Percentiles rank a stretch among this genome's conserved stretches.
Evolutionary conservation across 1,140 invertebrate species (phyloP).

Genomic region (Trinorchestia longiramus): DNA sequence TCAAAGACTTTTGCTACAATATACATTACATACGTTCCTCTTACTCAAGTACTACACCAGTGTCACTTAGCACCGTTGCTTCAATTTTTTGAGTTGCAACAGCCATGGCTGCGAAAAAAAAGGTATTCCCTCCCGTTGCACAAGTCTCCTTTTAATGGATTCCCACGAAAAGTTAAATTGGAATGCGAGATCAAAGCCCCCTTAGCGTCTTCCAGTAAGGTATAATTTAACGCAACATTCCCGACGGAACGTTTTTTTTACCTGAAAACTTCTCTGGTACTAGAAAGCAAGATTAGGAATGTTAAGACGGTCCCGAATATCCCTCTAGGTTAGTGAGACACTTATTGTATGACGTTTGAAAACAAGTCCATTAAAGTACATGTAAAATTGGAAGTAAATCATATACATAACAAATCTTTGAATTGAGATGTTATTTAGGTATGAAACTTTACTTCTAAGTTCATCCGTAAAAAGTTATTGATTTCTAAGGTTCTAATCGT

Average conservation of each 20-base stretch:
- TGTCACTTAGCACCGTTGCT: background rate
- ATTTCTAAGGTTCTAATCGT: too few species aligned
- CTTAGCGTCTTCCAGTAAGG: background rate
- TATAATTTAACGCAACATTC: slow-evolving; percentile 4
- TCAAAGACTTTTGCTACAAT: background rate
- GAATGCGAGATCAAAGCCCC: slow-evolving; percentile 28
- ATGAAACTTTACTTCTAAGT: too few species aligned
- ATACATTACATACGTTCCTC: background rate
- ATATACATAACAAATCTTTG: background rate
- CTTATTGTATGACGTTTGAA: background rate
- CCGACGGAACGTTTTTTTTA: background rate
- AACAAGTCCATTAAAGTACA: background rate
- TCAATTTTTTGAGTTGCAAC: background rate
- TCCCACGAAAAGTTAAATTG: slow-evolving; percentile 35
- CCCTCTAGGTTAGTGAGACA: background rate
- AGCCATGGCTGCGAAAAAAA: background rate
- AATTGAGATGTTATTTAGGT: background rate
- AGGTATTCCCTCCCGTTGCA: background rate
- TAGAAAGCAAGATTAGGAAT: background rate
- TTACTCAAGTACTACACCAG: background rate
- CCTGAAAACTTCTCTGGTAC: background rate
- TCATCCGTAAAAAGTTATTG: too few species aligned
- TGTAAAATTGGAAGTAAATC: background rate
- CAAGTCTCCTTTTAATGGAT: slow-evolving; percentile 17
- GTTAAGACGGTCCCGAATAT: background rate